Evolutionary conservation across 1,140 invertebrate species (phyloP).

Genomic region (Aphelinus atriplicis): DNA sequence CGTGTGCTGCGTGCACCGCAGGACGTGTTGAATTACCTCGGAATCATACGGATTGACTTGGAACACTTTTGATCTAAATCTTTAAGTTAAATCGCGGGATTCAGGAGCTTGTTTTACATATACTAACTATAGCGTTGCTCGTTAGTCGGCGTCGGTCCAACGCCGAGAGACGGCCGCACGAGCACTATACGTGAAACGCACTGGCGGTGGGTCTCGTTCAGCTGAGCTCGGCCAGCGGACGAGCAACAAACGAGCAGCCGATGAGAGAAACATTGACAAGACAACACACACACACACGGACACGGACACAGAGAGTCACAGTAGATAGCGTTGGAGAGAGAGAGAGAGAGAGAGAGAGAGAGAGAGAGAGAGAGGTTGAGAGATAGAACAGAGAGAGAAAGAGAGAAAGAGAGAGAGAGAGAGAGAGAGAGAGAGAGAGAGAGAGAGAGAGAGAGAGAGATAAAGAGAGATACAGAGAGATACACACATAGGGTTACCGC

Average conservation of each 20-base stretch:
- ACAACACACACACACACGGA: too few species aligned
- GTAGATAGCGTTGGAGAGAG: background rate
- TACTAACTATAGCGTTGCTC: too few species aligned
- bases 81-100: too few species aligned
- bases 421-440: constrained; percentile 23
- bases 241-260: too few species aligned
- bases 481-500: background rate
- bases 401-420: constrained; percentile 26
- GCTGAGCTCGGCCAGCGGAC: background rate
- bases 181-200: background rate
- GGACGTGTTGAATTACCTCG: too few species aligned
- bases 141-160: background rate
- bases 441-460: background rate
- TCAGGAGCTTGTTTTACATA: too few species aligned
- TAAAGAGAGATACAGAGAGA: background rate
- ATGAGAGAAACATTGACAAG: too few species aligned
- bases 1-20: too few species aligned
- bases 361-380: constrained; percentile 1
- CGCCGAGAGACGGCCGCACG: background rate
- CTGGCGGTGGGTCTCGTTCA: background rate
- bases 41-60: too few species aligned
- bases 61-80: too few species aligned
- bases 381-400: constrained; percentile 4
- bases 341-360: constrained; percentile 13
- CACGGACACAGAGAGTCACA: background rate